Conservation (phyloP, 2,797 vertebrate species). For the Pristis pectinata region DNA sequence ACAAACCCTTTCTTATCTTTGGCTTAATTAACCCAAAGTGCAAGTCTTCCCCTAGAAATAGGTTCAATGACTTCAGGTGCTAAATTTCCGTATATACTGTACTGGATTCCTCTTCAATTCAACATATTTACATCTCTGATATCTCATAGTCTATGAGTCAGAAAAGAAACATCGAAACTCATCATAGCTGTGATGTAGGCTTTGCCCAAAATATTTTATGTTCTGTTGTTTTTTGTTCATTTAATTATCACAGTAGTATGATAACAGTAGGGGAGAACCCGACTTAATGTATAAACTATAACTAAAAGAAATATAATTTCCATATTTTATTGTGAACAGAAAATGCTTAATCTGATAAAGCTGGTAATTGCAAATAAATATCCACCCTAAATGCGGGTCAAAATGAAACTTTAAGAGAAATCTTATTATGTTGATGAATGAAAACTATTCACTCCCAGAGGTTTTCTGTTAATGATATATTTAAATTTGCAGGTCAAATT, state of each 20-base stretch:
- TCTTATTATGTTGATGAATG: constrained; percentile 33
- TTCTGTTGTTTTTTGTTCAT: background rate
- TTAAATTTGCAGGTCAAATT: background rate
- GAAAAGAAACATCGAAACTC: background rate
- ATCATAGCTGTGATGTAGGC: background rate
- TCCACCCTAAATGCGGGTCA: background rate
- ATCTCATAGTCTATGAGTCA: background rate
- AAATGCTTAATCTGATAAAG: background rate
- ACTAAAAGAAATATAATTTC: background rate
- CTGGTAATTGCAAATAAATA: background rate
- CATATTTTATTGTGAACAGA: background rate
- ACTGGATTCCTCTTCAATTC: background rate
- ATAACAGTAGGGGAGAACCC: background rate
- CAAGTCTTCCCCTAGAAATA: background rate
- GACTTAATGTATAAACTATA: background rate
- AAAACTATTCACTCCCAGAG: constrained; percentile 3
- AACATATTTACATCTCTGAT: background rate
- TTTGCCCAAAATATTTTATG: background rate
- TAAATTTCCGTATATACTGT: background rate
- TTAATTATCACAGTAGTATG: background rate
- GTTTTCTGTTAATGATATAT: background rate
- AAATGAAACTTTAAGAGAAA: background rate
- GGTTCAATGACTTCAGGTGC: background rate
- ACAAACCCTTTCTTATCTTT: background rate
- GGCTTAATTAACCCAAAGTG: background rate